phyloP scores from a whole-genome alignment of 92 coral and sea anemone genomes.

The Actinernus sp. region DNA sequence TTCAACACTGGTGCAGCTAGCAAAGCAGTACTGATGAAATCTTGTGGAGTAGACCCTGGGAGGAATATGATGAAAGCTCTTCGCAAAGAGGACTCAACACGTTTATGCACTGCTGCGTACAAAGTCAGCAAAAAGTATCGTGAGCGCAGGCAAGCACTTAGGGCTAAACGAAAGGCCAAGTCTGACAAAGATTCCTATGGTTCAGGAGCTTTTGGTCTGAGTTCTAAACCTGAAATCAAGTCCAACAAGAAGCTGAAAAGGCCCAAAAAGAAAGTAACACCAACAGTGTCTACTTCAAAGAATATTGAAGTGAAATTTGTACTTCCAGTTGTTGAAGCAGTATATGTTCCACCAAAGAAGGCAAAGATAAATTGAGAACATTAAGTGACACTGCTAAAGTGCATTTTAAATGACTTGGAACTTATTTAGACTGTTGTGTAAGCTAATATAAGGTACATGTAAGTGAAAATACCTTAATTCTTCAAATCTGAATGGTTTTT shows the following conservation, averaged over 20 bases:
- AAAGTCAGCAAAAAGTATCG: constrained; percentile 45
- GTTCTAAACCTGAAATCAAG: constrained; percentile 54
- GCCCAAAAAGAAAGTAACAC: no score
- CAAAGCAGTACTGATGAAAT: constrained; percentile 51
- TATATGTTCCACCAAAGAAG: no score
- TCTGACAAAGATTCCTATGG: constrained; percentile 35
- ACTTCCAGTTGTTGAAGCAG: no score
- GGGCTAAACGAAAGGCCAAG: constrained; percentile 34
- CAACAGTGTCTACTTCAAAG: no score
- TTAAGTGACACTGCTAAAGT: no score
- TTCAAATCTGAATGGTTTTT: no score
- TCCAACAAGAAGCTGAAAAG: background rate
- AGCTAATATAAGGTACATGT: no score
- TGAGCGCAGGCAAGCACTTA: constrained; percentile 31
- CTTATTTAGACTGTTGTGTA: no score
- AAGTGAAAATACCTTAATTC: no score
- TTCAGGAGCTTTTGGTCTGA: constrained; percentile 41
- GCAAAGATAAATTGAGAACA: no score
- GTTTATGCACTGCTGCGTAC: constrained; percentile 48
- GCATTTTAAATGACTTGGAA: no score
- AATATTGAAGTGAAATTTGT: no score
- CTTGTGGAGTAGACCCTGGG: constrained; percentile 56
- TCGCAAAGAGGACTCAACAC: constrained; percentile 28
- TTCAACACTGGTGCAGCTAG: constrained; percentile 70
- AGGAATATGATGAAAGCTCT: constrained; percentile 43